Base-by-base conservation (phyloP, 2,797 vertebrate species). In the Tapera naevia region DNA sequence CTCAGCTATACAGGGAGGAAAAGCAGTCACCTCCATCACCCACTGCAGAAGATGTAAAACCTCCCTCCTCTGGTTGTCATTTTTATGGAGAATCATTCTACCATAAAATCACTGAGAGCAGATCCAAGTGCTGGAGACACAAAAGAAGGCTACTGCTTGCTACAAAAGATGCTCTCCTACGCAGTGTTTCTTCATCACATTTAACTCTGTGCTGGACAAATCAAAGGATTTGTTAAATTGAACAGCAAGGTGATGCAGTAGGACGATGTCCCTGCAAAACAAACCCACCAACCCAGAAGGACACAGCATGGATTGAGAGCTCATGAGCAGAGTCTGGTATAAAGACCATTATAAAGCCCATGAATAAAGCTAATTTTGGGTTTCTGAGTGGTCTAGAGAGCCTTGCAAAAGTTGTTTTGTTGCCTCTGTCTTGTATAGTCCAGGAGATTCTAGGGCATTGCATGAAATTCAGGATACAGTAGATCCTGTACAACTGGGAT, bases 171-270 rank as follows among this genome's bases (percentile, higher is more conserved):
- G 27, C 33, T 78, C 46, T 80, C 80, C 50, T 33, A 7, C 6
- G 13, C 46, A 28, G 58, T 0, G 2, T 33, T 75, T 35, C 50
- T 46, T 65, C 37, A 18, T 13, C 3, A 1, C 1, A 2, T 50
- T 89, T 89, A 69, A 62, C 75, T 56, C 71, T 15, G 18, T 1
- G 8, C 33, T 21, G 21, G 62, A 75, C 80, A 81, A 91, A 58
- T 39, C 61, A 48, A 86, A 78, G 3, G n/a, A n/a, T 7, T 11
- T 8, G 9, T 28, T 24, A 53, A 41, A 37, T 14, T 5, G 13
- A 72, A 53, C 2, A 54, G 17, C 30, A 41, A 9, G 14, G 24
- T 22, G 66, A 78, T 58, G 69, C 18, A 57, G 33, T 3, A 22
- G 28, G 58, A 58, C 0, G 0, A 4, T 18, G 24, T 18, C 53